These are phyloP conservation scores for Pogonus chalceus DNA, from an alignment of 1,140 invertebrate species.

Conservation along the genomic window DNA sequence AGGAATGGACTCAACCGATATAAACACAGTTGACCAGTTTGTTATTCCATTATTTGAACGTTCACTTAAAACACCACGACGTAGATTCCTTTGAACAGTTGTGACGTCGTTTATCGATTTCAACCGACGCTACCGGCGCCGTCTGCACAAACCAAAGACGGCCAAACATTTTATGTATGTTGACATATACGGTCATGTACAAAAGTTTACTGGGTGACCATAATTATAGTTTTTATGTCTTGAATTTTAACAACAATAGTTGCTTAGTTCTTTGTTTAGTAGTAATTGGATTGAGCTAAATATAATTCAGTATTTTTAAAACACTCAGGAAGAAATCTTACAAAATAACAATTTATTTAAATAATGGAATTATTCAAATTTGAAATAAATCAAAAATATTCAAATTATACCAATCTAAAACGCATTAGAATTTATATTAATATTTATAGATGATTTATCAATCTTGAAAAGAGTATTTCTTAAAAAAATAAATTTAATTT, in stretches of 20 bases:
- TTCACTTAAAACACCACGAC: neutral
- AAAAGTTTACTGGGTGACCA: neutral
- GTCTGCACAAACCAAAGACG: neutral
- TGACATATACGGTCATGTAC: neutral
- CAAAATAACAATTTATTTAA: no score
- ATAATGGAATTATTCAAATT: no score
- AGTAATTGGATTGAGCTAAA: no score
- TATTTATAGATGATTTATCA: no score
- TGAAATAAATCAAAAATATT: no score
- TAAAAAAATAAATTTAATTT: no score
- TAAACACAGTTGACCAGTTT: constrained; percentile 1
- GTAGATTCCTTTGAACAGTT: neutral
- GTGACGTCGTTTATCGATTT: constrained; percentile 4
- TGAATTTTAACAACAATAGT: neutral
- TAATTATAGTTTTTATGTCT: neutral
- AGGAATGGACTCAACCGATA: neutral
- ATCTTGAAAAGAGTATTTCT: no score
- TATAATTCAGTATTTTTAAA: no score
- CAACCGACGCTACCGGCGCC: neutral
- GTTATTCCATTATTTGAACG: neutral
- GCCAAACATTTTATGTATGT: neutral
- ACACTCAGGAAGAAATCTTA: no score
- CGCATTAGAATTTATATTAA: no score
- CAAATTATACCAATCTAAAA: no score
- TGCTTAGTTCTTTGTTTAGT: neutral